These are phyloP conservation scores for Leptatherina wallacei DNA, from an alignment of 2,797 vertebrate species.

Conservation along the genomic window DNA sequence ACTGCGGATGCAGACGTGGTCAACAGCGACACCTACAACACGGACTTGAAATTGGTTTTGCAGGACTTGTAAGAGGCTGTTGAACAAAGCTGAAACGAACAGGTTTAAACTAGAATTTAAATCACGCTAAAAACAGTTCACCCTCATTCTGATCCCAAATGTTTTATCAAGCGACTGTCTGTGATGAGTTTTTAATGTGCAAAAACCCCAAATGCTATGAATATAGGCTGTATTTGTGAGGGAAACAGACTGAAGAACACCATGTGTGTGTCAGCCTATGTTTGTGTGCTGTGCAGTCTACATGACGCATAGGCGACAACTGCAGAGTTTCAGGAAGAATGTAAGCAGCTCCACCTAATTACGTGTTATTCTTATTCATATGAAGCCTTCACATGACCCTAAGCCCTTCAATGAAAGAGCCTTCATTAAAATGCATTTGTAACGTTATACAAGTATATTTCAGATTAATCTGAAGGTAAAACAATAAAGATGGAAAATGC, in stretches of 20 bases:
- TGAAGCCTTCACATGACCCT: not conserved
- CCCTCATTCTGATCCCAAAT: not conserved
- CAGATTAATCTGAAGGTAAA: not conserved
- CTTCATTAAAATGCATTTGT: not conserved
- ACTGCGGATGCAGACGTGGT: conserved; percentile 87
- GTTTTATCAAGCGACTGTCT: not conserved
- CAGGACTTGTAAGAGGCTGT: conserved; percentile 21
- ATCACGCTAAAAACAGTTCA: not conserved
- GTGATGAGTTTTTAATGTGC: not conserved
- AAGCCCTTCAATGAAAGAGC: not conserved
- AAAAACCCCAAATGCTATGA: not conserved
- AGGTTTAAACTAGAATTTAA: not conserved
- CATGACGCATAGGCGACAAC: conserved; percentile 61
- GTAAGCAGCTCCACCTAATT: conserved; percentile 16
- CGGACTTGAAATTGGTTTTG: conserved; percentile 84
- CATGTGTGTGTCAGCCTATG: not conserved
- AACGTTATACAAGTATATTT: not conserved
- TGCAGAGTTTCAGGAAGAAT: conserved; percentile 44
- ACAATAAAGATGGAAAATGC: conserved; percentile 3
- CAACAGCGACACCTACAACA: conserved; percentile 96
- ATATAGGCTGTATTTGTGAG: conserved; percentile 15
- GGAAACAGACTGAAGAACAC: not conserved
- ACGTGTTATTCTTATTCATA: not conserved
- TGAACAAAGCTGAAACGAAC: conserved; percentile 23
- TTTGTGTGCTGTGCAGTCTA: conserved; percentile 21